phyloP scores from a whole-genome alignment of 2,888 invertebrate genomes.

The Pandemis corylana region DNA sequence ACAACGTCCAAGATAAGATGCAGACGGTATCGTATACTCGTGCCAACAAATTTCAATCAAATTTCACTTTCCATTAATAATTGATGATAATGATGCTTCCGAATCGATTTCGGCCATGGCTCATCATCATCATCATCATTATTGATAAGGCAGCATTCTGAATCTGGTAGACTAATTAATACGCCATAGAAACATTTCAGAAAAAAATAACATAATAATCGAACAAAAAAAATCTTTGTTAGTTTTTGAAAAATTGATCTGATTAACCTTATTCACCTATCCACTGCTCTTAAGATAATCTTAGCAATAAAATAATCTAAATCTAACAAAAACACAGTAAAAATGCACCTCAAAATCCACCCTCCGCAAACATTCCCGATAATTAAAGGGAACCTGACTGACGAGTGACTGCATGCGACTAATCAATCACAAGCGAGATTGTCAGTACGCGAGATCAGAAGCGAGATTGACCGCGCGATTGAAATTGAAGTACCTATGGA shows the following conservation, averaged over 20 bases:
- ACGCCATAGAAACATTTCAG: too few species aligned
- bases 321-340: background rate
- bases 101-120: too few species aligned
- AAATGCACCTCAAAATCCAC: background rate
- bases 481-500: conserved; percentile 23
- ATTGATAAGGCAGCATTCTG: too few species aligned
- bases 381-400: background rate
- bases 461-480: conserved; percentile 18
- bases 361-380: conserved; percentile 1
- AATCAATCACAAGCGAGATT: conserved; percentile 27
- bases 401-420: conserved; percentile 8
- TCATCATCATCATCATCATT: too few species aligned
- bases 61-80: too few species aligned
- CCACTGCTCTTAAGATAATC: background rate
- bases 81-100: too few species aligned
- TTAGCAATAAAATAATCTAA: background rate
- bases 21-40: background rate
- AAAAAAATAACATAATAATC: too few species aligned
- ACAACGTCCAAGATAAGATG: background rate
- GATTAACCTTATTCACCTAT: too few species aligned
- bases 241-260: too few species aligned
- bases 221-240: too few species aligned
- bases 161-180: too few species aligned
- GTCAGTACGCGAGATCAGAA: background rate
- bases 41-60: too few species aligned